phyloP scores from a whole-genome alignment of 2,888 invertebrate genomes.

The Vanessa cardui region DNA sequence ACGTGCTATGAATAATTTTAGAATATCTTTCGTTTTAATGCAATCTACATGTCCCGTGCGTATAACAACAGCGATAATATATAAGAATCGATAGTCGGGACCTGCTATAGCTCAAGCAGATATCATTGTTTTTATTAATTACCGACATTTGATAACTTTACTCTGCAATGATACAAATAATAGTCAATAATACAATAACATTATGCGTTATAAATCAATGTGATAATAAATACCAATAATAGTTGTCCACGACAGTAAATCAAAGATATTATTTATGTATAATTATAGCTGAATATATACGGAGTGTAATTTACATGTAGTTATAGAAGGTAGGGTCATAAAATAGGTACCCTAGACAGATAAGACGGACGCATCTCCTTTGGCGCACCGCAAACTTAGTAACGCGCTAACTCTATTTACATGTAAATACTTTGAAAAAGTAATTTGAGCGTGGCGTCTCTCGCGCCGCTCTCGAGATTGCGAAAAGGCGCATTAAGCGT shows the following conservation, averaged over 20 bases:
- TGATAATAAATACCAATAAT: constrained; percentile 11
- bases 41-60: neutral
- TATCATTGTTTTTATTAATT: neutral
- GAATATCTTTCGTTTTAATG: constrained; percentile 11
- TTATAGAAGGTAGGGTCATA: constrained; percentile 1
- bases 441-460: constrained; percentile 77
- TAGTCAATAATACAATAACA: neutral
- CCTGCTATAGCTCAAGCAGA: neutral
- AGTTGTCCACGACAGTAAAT: neutral
- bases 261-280: constrained; percentile 3
- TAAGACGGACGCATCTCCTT: constrained; percentile 43
- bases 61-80: neutral
- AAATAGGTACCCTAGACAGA: constrained; percentile 24
- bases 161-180: neutral
- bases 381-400: constrained; percentile 60
- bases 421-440: constrained; percentile 83
- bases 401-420: constrained; percentile 76
- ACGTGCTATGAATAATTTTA: constrained; percentile 34
- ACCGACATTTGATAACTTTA: neutral
- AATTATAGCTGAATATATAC: neutral
- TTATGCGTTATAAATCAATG: neutral
- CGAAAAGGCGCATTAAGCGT: constrained; percentile 81
- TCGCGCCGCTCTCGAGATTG: constrained; percentile 80
- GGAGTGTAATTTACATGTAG: neutral
- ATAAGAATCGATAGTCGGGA: neutral